Conservation (phyloP, 2,888 invertebrate genomes). For the Lasioglossum pauxillum region DNA sequence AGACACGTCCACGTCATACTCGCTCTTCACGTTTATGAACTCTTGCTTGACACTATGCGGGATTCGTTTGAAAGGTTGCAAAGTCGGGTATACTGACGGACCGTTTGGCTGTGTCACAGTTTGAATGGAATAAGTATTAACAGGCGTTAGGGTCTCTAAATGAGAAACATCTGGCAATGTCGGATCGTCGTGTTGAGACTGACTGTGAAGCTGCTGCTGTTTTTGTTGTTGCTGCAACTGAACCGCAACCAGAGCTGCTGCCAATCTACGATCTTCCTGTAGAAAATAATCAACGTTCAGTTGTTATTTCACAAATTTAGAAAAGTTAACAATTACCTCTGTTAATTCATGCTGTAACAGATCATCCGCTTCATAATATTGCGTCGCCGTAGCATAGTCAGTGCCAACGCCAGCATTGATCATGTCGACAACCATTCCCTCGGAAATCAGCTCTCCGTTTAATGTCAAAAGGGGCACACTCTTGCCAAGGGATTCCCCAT, state of each 20-base stretch:
- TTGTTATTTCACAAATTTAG: neutral
- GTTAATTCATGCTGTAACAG: slow-evolving; percentile 80
- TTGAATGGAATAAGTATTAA: slow-evolving; percentile 81
- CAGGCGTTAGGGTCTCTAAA: slow-evolving; percentile 77
- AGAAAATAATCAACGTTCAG: slow-evolving; percentile 22
- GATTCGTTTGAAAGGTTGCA: slow-evolving; percentile 79
- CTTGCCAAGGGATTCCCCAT: slow-evolving; percentile 80
- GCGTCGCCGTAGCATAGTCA: slow-evolving; percentile 78
- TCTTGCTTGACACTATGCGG: slow-evolving; percentile 80
- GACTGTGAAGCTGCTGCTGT: slow-evolving; percentile 85
- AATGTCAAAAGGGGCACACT: slow-evolving; percentile 80
- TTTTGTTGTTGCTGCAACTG: slow-evolving; percentile 87
- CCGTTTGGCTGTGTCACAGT: slow-evolving; percentile 78
- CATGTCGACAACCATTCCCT: slow-evolving; percentile 84
- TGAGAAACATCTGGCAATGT: slow-evolving; percentile 80
- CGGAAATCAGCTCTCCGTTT: slow-evolving; percentile 82
- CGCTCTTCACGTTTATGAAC: slow-evolving; percentile 83
- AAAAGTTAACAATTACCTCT: slow-evolving; percentile 72
- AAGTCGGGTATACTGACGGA: slow-evolving; percentile 76
- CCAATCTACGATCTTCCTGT: slow-evolving; percentile 87
- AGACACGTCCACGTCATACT: slow-evolving; percentile 83
- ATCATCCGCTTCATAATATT: slow-evolving; percentile 82
- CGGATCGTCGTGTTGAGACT: slow-evolving; percentile 78
- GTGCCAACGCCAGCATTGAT: slow-evolving; percentile 81
- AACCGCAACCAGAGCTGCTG: slow-evolving; percentile 87